Evolutionary conservation across 2,888 invertebrate genomes (phyloP), one percentile per base, ranked within the genome.

Genomic region (Laothoe populi): DNA sequence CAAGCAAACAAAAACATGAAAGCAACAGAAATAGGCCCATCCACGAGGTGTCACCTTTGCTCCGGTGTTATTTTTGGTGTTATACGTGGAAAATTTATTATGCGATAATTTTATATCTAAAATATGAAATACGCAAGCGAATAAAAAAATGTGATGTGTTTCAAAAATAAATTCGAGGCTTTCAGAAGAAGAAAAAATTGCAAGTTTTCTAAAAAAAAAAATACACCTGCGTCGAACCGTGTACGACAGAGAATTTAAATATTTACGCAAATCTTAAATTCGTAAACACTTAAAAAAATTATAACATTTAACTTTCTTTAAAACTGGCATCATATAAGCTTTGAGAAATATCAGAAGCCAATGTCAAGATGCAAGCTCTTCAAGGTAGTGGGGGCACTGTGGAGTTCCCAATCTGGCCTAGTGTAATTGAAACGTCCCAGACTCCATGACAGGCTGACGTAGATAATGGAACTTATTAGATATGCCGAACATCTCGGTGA

Each of bases 391-490:
- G 23, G 10, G 38, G 64, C 60, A 69, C 66, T 71, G 70, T 74
- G 69, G 74, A 78, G 73, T 72, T 70, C 71, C 70, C 68, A 79
- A 81, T 78, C 77, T 73, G 69, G 75, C 70, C 70, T 70, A 67
- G 68, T 72, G 77, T 87, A 88, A 89, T 87, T 86, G 86, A 87
- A 86, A 86, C 76, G 83, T 87, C 85, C 82, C 70, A 73, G 73
- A 76, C 75, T 76, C 75, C 71, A 70, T 74, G 71, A 75, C 70
- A 78, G 74, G 77, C 70, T 80, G 81, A 82, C 78, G 81, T 80
- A 84, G 84, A 88, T 87, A 87, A 88, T 82, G 81, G 82, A 83
- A 70, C 79, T 86, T 85, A 84, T 87, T 85, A 85, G 86, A 86
- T 82, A 82, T 87, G 87, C 87, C 87, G 82, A 88, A 86, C 84